Evolutionary conservation across 2,888 invertebrate genomes (phyloP).

Genomic region (Germaria angustata): DNA sequence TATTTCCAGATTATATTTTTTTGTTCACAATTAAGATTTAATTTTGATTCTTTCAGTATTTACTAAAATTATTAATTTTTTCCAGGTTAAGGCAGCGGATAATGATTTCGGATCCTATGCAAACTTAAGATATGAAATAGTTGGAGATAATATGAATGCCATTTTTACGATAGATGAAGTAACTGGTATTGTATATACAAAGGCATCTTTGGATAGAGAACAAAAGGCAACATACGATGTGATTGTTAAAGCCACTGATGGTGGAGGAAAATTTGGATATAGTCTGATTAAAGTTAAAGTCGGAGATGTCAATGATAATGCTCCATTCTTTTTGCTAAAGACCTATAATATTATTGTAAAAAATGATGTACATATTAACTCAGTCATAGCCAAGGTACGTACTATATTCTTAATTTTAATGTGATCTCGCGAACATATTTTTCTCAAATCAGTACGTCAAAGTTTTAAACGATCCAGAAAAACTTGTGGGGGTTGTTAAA

Average conservation of each 20-base stretch:
- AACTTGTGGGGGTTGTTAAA: too few species aligned
- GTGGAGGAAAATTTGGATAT: constrained; percentile 88
- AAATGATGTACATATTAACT: constrained; percentile 82
- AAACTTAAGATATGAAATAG: constrained; percentile 87
- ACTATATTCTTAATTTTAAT: neutral
- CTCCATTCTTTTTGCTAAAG: constrained; percentile 87
- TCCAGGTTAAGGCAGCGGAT: constrained; percentile 88
- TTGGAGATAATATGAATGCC: constrained; percentile 86
- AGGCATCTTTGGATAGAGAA: constrained; percentile 88
- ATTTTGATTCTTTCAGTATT: too few species aligned
- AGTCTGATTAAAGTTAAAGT: constrained; percentile 89
- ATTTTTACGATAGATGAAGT: constrained; percentile 87
- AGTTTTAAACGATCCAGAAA: too few species aligned
- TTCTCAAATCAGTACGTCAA: too few species aligned
- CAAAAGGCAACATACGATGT: constrained; percentile 85
- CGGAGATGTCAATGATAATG: constrained; percentile 90
- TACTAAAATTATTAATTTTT: neutral
- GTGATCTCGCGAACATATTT: too few species aligned
- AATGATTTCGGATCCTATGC: constrained; percentile 90
- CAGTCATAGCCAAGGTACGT: constrained; percentile 83
- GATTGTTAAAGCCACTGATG: constrained; percentile 90
- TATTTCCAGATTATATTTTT: too few species aligned
- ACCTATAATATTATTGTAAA: constrained; percentile 89
- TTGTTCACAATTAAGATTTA: too few species aligned
- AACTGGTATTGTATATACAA: constrained; percentile 86